These are phyloP conservation scores for Eilema caniola DNA, from an alignment of 2,888 invertebrate species.

Conservation along the genomic window DNA sequence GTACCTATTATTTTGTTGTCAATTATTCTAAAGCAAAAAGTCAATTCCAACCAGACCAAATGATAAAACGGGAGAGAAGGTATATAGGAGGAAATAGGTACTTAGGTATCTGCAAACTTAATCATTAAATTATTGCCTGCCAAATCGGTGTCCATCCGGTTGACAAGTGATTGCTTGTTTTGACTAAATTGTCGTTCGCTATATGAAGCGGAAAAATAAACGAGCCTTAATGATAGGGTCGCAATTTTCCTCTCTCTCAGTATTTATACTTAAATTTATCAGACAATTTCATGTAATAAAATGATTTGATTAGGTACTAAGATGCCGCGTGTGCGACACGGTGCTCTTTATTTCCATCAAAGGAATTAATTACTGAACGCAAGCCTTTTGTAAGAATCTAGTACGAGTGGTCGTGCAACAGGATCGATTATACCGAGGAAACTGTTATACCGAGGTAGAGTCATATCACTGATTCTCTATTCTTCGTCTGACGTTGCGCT, in stretches of 20 bases:
- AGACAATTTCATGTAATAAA: background rate
- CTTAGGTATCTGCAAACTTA: too few relatives aligned
- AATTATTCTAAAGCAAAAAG: too few relatives aligned
- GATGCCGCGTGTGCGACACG: background rate
- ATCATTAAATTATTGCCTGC: background rate
- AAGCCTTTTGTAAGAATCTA: background rate
- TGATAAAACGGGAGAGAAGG: too few relatives aligned
- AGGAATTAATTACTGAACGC: background rate
- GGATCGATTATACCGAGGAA: background rate
- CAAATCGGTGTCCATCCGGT: background rate
- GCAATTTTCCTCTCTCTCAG: background rate
- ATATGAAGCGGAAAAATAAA: background rate
- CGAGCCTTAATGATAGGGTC: background rate
- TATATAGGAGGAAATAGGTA: background rate
- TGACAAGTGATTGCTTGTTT: constrained; percentile 2
- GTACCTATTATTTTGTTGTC: too few relatives aligned
- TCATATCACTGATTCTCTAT: too few relatives aligned
- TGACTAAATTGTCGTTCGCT: background rate
- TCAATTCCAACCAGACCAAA: too few relatives aligned
- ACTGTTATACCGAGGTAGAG: too few relatives aligned
- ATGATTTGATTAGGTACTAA: background rate
- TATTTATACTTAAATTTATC: background rate
- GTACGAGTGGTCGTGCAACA: background rate
- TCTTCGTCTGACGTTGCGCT: background rate
- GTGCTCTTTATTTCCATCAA: too few relatives aligned